Percentiles rank a stretch among this genome's conserved stretches.
Conservation (phyloP, 2,888 invertebrate genomes). For the Melieria picta region DNA sequence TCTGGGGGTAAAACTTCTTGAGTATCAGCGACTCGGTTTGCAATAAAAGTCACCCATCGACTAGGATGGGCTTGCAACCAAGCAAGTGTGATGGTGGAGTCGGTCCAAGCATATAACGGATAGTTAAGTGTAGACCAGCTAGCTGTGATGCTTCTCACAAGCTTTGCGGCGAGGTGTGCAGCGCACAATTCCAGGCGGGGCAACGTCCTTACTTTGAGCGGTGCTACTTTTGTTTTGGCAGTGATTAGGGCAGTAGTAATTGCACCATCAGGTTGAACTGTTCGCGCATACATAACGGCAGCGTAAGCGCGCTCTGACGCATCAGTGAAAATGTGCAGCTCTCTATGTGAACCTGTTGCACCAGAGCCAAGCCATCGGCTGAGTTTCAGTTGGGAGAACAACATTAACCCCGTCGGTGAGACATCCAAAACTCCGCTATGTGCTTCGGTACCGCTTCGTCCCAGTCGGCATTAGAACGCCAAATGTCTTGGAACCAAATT, state of each 20-base stretch:
- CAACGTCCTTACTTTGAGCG: slow-evolving; percentile 15
- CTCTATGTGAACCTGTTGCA: not conserved
- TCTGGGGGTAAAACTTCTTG: slow-evolving; percentile 19
- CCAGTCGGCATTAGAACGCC: slow-evolving; percentile 3
- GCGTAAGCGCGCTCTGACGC: slow-evolving; percentile 14
- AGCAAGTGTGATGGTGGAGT: slow-evolving; percentile 15
- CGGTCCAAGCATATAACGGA: slow-evolving; percentile 16
- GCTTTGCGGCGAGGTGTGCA: slow-evolving; percentile 3
- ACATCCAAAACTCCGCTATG: too few species aligned
- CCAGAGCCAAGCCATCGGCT: not conserved
- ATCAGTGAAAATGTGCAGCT: slow-evolving; percentile 1
- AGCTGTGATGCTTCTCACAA: too few species aligned
- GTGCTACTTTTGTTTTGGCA: slow-evolving; percentile 17
- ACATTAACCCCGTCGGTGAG: too few species aligned
- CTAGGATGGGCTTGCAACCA: slow-evolving; percentile 19
- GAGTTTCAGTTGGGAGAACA: too few species aligned
- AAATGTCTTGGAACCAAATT: slow-evolving; percentile 3
- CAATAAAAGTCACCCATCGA: slow-evolving; percentile 21
- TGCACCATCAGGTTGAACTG: not conserved
- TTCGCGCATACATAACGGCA: slow-evolving; percentile 10
- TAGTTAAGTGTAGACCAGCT: not conserved
- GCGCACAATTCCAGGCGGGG: slow-evolving; percentile 21
- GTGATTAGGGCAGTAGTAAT: slow-evolving; percentile 4
- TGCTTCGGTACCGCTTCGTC: slow-evolving; percentile 1
- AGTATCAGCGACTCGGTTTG: slow-evolving; percentile 12